phyloP scores from a whole-genome alignment of 2,888 invertebrate species.

The Patella ulyssiponensis region DNA sequence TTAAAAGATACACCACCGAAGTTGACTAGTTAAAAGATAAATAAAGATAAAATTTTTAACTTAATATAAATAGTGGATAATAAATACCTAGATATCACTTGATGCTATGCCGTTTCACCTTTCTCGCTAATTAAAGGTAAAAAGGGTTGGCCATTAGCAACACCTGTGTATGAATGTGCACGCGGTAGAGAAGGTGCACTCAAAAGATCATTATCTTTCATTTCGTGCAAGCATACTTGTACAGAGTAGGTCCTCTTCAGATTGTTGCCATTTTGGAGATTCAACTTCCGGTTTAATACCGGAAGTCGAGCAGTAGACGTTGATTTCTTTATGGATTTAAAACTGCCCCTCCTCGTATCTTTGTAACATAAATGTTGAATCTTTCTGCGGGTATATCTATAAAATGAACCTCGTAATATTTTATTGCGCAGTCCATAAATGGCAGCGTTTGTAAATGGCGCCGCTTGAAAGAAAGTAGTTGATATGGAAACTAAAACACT shows the following conservation, averaged over 20 bases:
- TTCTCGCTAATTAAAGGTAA: neutral
- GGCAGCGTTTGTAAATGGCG: slow-evolving; percentile 60
- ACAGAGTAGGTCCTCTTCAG: slow-evolving; percentile 28
- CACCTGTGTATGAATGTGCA: slow-evolving; percentile 51
- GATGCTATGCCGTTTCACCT: neutral
- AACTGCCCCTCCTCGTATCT: slow-evolving; percentile 57
- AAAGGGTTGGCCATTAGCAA: slow-evolving; percentile 22
- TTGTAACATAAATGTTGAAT: slow-evolving; percentile 54
- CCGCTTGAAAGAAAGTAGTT: slow-evolving; percentile 57
- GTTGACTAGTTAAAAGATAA: too few relatives aligned
- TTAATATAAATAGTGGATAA: too few relatives aligned
- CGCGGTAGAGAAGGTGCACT: slow-evolving; percentile 33
- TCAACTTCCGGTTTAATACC: slow-evolving; percentile 28
- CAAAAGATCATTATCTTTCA: slow-evolving; percentile 30
- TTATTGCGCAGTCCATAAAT: slow-evolving; percentile 64
- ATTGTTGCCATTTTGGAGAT: slow-evolving; percentile 17
- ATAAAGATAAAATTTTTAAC: too few relatives aligned
- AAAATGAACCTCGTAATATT: slow-evolving; percentile 59
- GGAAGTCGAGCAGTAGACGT: slow-evolving; percentile 37
- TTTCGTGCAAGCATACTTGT: slow-evolving; percentile 25
- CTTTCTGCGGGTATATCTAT: slow-evolving; percentile 52
- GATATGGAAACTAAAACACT: slow-evolving; percentile 50
- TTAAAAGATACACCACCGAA: too few relatives aligned
- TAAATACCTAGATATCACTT: too few relatives aligned
- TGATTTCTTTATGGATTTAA: slow-evolving; percentile 34